Evolutionary conservation across 2,888 invertebrate species (phyloP).

Genomic region (Mesochorus sp.): DNA sequence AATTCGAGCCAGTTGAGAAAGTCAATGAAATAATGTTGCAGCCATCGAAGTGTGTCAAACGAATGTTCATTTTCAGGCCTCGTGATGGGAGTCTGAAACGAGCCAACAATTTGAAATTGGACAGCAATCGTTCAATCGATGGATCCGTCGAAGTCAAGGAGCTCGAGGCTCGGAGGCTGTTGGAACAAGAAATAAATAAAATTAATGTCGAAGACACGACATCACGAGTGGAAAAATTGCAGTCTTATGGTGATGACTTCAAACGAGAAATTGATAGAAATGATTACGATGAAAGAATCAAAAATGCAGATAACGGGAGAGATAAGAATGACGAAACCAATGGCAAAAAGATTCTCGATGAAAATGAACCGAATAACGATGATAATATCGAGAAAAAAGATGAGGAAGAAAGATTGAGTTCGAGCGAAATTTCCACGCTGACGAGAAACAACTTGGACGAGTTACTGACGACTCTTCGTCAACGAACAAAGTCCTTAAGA

Average conservation of each 20-base stretch:
- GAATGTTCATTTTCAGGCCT: slow-evolving; percentile 36
- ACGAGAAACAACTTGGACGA: slow-evolving; percentile 53
- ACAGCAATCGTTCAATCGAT: slow-evolving; percentile 21
- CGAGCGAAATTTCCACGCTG: slow-evolving; percentile 29
- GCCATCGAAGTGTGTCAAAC: no score
- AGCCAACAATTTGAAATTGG: slow-evolving; percentile 10
- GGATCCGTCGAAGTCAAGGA: background rate
- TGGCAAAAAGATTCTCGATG: background rate
- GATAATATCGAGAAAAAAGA: background rate
- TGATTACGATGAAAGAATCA: background rate
- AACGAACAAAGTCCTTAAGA: slow-evolving; percentile 44
- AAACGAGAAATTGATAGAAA: background rate
- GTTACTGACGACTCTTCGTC: slow-evolving; percentile 50
- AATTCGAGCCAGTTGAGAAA: no score
- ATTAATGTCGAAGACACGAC: background rate
- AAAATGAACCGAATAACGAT: background rate
- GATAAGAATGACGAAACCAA: background rate
- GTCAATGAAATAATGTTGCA: no score
- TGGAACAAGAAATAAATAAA: background rate
- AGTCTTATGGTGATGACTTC: background rate
- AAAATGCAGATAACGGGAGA: background rate
- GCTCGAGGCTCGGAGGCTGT: background rate
- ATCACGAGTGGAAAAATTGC: no score
- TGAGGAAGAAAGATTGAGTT: background rate
- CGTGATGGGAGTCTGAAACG: background rate